Percentiles rank a stretch among this genome's conserved stretches.
Evolutionary conservation across 2,888 invertebrate genomes (phyloP).

Genomic region (Parapristionchus giblindavisi): DNA sequence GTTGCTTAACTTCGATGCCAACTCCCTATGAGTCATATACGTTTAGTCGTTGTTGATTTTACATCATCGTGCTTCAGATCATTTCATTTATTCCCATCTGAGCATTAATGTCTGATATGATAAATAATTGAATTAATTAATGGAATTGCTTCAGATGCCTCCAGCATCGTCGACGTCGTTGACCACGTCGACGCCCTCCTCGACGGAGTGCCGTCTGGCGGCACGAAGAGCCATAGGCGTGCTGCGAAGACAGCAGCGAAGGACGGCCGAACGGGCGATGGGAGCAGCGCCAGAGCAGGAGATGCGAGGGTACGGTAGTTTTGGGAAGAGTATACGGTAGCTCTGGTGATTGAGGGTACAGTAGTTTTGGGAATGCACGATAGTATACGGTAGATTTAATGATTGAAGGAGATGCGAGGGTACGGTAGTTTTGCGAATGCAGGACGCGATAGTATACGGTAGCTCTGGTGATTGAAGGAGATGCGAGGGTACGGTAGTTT

Average conservation of each 20-base stretch:
- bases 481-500: neutral
- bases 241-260: constrained; percentile 7
- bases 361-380: neutral
- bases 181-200: constrained; percentile 13
- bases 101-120: too few relatives aligned
- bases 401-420: too few relatives aligned
- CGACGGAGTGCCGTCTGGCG: constrained; percentile 31
- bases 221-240: constrained; percentile 26
- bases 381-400: neutral
- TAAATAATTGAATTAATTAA: too few relatives aligned
- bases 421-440: constrained; percentile 8
- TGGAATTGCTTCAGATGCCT: too few relatives aligned
- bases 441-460: neutral
- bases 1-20: too few relatives aligned
- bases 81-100: too few relatives aligned
- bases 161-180: too few relatives aligned
- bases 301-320: constrained; percentile 17
- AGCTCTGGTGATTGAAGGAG: neutral
- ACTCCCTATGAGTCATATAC: too few relatives aligned
- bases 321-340: neutral
- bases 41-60: too few relatives aligned
- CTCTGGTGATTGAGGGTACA: neutral
- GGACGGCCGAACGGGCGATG: constrained; percentile 24
- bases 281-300: too few relatives aligned
- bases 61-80: too few relatives aligned